A percentile compares a stretch with the other conserved stretches of the same genome.
Conservation (phyloP, 92 coral and sea anemone species). For the Meandrina meandrites region DNA sequence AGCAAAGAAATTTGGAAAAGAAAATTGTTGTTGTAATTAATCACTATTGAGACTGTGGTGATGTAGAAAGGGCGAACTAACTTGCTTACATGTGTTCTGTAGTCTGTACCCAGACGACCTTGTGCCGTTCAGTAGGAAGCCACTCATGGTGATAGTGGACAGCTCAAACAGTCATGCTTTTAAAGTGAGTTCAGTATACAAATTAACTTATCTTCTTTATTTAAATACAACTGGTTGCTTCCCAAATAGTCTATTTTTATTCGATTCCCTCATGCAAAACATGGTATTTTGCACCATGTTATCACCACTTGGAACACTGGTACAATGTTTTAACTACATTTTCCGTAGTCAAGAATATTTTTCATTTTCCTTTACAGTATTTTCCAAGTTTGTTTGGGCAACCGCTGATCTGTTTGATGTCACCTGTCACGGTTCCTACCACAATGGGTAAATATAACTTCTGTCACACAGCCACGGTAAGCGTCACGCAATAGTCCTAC, state of each 20-base stretch:
- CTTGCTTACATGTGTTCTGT: not conserved
- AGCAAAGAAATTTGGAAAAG: not conserved
- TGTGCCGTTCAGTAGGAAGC: constrained; percentile 92
- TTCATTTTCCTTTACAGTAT: constrained; percentile 46
- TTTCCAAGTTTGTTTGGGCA: constrained; percentile 88
- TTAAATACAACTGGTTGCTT: not conserved
- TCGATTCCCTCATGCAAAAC: not conserved
- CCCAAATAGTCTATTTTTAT: not conserved
- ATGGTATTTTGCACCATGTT: not conserved
- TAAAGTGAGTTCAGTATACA: constrained; percentile 57
- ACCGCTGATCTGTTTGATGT: constrained; percentile 86
- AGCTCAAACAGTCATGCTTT: constrained; percentile 91
- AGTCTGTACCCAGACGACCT: constrained; percentile 96
- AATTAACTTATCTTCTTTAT: not conserved
- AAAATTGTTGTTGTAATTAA: not conserved
- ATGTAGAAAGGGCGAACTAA: not conserved
- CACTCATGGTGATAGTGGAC: constrained; percentile 84
- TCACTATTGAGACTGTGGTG: not conserved
- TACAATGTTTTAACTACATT: not conserved
- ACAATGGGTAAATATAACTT: constrained; percentile 66
- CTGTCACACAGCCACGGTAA: not conserved
- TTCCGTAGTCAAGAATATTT: not conserved
- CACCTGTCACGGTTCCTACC: constrained; percentile 72
- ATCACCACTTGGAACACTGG: not conserved
- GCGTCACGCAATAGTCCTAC: not conserved